These are phyloP conservation scores for Thumatha senex DNA, from an alignment of 2,888 invertebrate genomes.

Conservation along the genomic window DNA sequence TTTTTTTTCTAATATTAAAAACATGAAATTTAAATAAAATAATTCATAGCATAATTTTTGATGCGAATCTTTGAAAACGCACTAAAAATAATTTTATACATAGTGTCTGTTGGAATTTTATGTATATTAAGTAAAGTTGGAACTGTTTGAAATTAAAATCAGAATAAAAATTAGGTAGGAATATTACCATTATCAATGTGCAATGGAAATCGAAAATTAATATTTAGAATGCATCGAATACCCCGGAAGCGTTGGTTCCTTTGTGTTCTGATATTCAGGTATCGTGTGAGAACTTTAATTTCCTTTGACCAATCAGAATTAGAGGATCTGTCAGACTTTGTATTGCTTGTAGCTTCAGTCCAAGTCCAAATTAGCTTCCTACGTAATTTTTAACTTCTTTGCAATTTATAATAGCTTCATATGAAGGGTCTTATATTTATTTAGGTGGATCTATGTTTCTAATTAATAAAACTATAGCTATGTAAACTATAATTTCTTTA, in stretches of 20 bases:
- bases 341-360: not conserved
- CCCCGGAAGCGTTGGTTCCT: constrained; percentile 40
- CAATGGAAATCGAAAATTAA: constrained; percentile 64
- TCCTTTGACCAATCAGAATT: constrained; percentile 65
- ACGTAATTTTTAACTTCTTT: constrained; percentile 8
- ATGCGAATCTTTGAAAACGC: too few relatives aligned
- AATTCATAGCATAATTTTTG: too few relatives aligned
- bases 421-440: too few relatives aligned
- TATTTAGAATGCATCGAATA: constrained; percentile 46
- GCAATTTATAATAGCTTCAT: too few relatives aligned
- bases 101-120: too few relatives aligned
- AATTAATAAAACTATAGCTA: too few relatives aligned
- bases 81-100: too few relatives aligned
- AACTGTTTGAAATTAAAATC: constrained; percentile 7
- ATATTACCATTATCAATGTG: constrained; percentile 31
- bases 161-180: constrained; percentile 31
- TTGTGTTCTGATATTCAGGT: constrained; percentile 36
- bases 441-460: too few relatives aligned
- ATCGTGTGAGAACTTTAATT: constrained; percentile 42
- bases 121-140: not conserved
- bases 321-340: constrained; percentile 15
- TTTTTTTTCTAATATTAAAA: too few relatives aligned
- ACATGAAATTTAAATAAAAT: too few relatives aligned
- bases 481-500: too few relatives aligned
- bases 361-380: not conserved